Conservation (phyloP, 2,797 vertebrate species). For the Chromis chromis region DNA sequence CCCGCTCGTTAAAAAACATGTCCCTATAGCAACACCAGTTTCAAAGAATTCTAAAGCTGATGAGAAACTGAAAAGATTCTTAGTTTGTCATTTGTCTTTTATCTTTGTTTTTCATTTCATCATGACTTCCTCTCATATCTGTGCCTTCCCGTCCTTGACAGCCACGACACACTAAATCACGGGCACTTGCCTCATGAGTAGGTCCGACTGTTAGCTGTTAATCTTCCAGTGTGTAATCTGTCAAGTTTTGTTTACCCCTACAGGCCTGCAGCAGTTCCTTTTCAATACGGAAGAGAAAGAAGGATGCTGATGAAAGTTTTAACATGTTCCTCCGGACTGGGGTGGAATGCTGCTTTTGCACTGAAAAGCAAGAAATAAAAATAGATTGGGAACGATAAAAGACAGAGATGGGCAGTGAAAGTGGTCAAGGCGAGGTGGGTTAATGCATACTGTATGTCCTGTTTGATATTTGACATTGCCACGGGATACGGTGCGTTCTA, state of each 20-base stretch:
- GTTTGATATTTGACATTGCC: not conserved
- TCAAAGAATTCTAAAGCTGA: not conserved
- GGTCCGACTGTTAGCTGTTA: not conserved
- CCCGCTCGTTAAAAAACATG: not conserved
- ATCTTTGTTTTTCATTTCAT: not conserved
- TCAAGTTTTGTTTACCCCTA: constrained; percentile 30
- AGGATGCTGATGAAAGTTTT: not conserved
- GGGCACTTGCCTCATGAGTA: not conserved
- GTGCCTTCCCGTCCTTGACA: not conserved
- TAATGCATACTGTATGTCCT: no score
- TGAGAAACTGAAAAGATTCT: not conserved
- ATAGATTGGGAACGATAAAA: not conserved
- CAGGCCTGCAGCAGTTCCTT: constrained; percentile 22
- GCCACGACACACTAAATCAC: not conserved
- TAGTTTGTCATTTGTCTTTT: not conserved
- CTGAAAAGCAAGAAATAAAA: not conserved
- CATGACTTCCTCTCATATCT: not conserved
- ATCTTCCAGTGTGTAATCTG: constrained; percentile 16
- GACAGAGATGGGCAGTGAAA: not conserved
- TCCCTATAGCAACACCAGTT: no score
- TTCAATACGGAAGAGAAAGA: not conserved
- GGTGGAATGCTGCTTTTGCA: not conserved
- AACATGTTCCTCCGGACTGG: not conserved
- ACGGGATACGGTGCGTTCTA: not conserved
- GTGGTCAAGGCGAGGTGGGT: no score